These are phyloP conservation scores for Eremophila alpestris DNA, from an alignment of 2,797 vertebrate species.

Conservation along the genomic window DNA sequence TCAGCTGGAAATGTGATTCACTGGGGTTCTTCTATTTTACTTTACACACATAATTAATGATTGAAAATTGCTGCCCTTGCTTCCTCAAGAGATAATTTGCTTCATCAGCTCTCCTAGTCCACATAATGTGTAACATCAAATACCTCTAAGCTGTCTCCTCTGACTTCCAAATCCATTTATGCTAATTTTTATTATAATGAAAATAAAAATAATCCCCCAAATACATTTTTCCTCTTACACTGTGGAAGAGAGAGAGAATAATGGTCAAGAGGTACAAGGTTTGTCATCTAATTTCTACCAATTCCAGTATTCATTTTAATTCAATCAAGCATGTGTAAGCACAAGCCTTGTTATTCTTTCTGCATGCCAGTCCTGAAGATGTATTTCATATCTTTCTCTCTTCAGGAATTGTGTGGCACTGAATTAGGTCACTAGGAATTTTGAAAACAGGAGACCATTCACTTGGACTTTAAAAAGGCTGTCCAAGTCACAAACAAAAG, in stretches of 20 bases:
- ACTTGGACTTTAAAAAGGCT: neutral
- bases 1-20: neutral
- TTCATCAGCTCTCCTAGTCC: neutral
- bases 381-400: neutral
- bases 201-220: neutral
- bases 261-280: neutral
- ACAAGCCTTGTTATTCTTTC: neutral
- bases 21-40: neutral
- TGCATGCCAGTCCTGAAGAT: neutral
- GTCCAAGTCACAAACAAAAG: neutral
- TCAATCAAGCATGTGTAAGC: neutral
- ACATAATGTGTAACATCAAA: neutral
- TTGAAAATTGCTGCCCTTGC: neutral
- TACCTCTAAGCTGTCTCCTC: neutral
- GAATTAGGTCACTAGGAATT: neutral
- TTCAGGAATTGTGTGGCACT: neutral
- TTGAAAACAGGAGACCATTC: neutral
- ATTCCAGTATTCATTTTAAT: neutral
- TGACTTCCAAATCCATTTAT: neutral
- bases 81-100: neutral
- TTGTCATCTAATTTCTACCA: neutral
- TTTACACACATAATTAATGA: neutral
- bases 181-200: neutral
- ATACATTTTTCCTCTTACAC: neutral
- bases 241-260: neutral